Percentiles rank a stretch among this genome's conserved stretches.
Evolutionary conservation across 2,888 invertebrate species (phyloP).

Genomic region (Limenitis camilla): DNA sequence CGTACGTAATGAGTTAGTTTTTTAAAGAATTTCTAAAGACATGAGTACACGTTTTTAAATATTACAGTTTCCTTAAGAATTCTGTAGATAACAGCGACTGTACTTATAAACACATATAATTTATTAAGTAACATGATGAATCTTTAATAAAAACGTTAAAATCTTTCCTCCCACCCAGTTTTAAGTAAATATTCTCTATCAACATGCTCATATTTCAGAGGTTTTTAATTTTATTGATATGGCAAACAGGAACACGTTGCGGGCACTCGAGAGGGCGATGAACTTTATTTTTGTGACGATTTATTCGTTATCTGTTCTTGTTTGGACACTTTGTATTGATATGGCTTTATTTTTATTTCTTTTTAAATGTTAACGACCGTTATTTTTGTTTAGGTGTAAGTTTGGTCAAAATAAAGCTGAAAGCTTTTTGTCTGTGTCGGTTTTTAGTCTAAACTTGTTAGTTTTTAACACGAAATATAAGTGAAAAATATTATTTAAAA

Average conservation of each 20-base stretch:
- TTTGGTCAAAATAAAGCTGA: not conserved
- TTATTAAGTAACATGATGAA: not conserved
- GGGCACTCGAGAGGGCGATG: slow-evolving; percentile 40
- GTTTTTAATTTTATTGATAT: slow-evolving; percentile 33
- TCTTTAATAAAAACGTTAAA: not conserved
- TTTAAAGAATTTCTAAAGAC: too few relatives aligned
- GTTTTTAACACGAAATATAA: not conserved
- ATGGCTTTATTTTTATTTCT: slow-evolving; percentile 9
- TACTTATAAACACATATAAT: too few relatives aligned
- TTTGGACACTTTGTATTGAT: slow-evolving; percentile 22
- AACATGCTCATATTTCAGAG: slow-evolving; percentile 27
- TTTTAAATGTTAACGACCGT: slow-evolving; percentile 10
- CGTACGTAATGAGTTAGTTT: too few relatives aligned
- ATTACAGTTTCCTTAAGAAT: too few relatives aligned
- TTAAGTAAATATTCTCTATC: slow-evolving; percentile 19
- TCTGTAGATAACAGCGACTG: too few relatives aligned
- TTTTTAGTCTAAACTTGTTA: not conserved
- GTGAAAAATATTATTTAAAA: not conserved
- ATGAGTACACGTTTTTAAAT: too few relatives aligned
- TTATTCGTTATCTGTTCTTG: slow-evolving; percentile 27
- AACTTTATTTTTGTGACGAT: slow-evolving; percentile 31
- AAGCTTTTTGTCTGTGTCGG: not conserved
- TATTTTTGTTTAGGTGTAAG: slow-evolving; percentile 9
- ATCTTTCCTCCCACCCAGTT: slow-evolving; percentile 12
- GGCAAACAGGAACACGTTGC: slow-evolving; percentile 39